phyloP scores from a whole-genome alignment of 2,113 vertebrate species.

The Sprattus sprattus region DNA sequence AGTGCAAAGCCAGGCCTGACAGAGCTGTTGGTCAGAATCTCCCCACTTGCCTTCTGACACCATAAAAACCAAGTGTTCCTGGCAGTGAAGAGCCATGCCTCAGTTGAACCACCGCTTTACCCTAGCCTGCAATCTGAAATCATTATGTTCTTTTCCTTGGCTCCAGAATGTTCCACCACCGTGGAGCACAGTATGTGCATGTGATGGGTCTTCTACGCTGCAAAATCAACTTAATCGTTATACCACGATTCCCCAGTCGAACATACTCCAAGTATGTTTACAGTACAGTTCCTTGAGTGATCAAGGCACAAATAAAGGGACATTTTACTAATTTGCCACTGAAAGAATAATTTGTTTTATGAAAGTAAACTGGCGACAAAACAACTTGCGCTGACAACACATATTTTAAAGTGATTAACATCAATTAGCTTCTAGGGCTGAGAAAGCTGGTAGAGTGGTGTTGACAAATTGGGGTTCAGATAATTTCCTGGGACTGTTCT shows the following conservation, averaged over 20 bases:
- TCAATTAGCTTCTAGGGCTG: background rate
- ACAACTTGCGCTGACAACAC: background rate
- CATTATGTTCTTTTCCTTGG: background rate
- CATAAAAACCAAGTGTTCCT: background rate
- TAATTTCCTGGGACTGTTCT: background rate
- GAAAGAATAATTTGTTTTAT: background rate
- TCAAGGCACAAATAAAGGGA: background rate
- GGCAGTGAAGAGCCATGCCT: background rate
- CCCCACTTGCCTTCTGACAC: background rate
- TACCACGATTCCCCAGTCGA: background rate
- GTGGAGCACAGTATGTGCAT: background rate
- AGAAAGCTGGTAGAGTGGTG: background rate
- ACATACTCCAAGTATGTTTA: background rate
- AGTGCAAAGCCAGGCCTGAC: background rate
- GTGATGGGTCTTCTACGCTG: background rate
- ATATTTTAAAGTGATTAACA: background rate
- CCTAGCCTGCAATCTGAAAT: constrained; percentile 8
- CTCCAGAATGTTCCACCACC: background rate
- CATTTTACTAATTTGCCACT: background rate
- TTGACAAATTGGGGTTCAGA: background rate
- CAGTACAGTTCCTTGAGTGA: background rate
- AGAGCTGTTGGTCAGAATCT: background rate
- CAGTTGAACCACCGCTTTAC: background rate
- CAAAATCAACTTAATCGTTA: background rate
- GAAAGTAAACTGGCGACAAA: background rate